Evolutionary conservation across 2,797 vertebrate species (phyloP).

Genomic region (Scomberomorus guttatus): DNA sequence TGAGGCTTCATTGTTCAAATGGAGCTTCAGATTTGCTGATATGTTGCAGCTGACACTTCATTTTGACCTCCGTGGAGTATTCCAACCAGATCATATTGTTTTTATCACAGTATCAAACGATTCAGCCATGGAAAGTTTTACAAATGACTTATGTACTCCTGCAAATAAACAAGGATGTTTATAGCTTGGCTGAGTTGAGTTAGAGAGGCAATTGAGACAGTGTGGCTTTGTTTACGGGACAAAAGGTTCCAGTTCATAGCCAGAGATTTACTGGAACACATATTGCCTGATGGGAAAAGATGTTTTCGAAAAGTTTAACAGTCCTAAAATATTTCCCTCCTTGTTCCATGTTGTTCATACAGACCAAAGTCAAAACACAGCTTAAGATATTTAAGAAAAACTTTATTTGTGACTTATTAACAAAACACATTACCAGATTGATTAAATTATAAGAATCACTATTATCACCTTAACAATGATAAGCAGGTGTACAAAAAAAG

Average conservation of each 20-base stretch:
- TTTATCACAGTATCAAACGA: background rate
- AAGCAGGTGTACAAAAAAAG: slow-evolving; percentile 92
- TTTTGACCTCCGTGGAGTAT: background rate
- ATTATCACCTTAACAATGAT: slow-evolving; percentile 95
- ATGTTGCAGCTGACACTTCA: background rate
- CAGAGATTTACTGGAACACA: background rate
- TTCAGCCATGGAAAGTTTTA: background rate
- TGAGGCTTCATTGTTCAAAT: slow-evolving; percentile 41
- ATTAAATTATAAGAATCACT: slow-evolving; percentile 89
- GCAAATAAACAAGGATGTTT: background rate
- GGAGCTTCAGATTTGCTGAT: slow-evolving; percentile 8
- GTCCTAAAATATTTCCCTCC: background rate
- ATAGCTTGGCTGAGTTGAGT: background rate
- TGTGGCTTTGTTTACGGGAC: background rate
- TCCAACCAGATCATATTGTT: too few species aligned
- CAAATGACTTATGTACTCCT: background rate
- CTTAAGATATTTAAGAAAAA: slow-evolving; percentile 94
- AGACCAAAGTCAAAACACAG: slow-evolving; percentile 30
- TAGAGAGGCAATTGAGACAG: background rate
- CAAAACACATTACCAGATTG: slow-evolving; percentile 91
- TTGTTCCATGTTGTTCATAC: too few species aligned
- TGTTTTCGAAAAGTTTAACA: background rate
- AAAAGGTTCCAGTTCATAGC: slow-evolving; percentile 2
- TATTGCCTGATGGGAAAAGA: background rate
- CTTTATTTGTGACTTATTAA: slow-evolving; percentile 99